A percentile compares a stretch with the other conserved stretches of the same genome.
These are phyloP conservation scores for Epizoanthus fatuus DNA, from an alignment of 92 coral and sea anemone genomes.

Conservation along the genomic window DNA sequence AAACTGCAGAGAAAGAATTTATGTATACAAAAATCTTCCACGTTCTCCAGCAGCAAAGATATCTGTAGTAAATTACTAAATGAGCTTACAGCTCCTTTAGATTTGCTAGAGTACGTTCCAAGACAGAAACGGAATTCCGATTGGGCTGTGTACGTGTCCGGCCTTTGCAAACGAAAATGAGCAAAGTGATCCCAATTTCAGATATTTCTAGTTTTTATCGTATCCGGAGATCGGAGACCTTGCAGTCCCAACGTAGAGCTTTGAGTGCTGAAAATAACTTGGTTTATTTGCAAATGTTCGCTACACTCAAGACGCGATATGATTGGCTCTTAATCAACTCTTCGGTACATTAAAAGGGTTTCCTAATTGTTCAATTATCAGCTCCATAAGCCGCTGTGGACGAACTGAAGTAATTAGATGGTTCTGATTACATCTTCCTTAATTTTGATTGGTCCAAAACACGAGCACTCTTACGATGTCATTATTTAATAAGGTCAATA, in stretches of 20 bases:
- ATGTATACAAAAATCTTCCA: no score
- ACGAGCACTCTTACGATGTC: not conserved
- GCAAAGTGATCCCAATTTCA: not conserved
- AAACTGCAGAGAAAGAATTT: no score
- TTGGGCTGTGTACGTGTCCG: slow-evolving; percentile 10
- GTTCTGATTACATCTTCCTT: slow-evolving; percentile 28
- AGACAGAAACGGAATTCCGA: not conserved
- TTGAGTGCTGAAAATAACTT: not conserved
- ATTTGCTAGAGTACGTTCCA: no score
- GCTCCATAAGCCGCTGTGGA: slow-evolving; percentile 44
- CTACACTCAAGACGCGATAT: slow-evolving; percentile 12
- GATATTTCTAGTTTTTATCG: not conserved
- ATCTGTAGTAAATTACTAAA: no score
- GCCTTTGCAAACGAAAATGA: no score
- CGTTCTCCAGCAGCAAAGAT: no score
- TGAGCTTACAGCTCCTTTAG: no score
- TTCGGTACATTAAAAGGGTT: slow-evolving; percentile 41
- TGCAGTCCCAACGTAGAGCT: not conserved
- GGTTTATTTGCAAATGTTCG: slow-evolving; percentile 38
- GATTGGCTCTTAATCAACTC: slow-evolving; percentile 29
- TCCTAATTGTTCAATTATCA: slow-evolving; percentile 45
- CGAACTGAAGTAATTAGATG: slow-evolving; percentile 16
- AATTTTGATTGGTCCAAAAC: slow-evolving; percentile 31
- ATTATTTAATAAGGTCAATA: slow-evolving; percentile 20
- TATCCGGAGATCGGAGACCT: not conserved